phyloP scores from a whole-genome alignment of 2,797 vertebrate species.

The Potorous gilbertii region DNA sequence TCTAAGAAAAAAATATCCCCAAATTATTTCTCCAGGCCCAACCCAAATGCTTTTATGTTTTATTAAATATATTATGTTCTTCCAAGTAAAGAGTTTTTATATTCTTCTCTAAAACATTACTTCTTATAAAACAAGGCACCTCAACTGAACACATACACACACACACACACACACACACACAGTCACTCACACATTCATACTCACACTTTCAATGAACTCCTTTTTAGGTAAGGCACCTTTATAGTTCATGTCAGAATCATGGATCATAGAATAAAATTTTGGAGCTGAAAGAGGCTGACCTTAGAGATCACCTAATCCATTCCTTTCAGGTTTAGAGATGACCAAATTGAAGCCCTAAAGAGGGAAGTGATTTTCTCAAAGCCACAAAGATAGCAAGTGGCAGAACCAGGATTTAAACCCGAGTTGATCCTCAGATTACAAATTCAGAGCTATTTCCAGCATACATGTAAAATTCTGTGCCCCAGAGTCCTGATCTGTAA shows the following conservation, averaged over 20 bases:
- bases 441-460: background rate
- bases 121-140: background rate
- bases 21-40: background rate
- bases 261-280: background rate
- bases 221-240: background rate
- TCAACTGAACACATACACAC: background rate
- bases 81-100: background rate
- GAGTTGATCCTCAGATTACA: background rate
- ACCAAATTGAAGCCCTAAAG: background rate
- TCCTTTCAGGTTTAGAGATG: background rate
- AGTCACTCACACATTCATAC: background rate
- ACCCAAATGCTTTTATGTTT: background rate
- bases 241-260: background rate
- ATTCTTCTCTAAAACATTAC: background rate
- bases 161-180: background rate
- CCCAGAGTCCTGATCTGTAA: background rate
- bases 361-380: background rate
- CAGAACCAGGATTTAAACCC: background rate
- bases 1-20: background rate
- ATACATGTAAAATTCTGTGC: background rate
- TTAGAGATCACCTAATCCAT: background rate
- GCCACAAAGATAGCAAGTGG: background rate
- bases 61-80: background rate
- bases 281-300: background rate
- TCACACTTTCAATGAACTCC: background rate